Conservation (phyloP, 1,140 invertebrate genomes). For the Cyclargus thomasi region DNA sequence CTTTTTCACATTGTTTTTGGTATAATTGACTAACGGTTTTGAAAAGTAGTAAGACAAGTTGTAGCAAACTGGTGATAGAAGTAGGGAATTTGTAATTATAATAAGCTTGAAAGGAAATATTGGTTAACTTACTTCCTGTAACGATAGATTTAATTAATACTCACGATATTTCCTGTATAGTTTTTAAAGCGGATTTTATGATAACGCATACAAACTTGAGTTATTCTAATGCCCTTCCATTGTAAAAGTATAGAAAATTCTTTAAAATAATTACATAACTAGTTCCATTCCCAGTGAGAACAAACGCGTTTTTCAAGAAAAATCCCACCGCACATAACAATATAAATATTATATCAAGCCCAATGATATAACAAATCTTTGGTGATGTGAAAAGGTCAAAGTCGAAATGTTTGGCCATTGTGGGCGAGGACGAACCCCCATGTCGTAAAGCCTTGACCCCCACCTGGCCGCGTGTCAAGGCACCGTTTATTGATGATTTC, state of each 20-base stretch:
- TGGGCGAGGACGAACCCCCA: constrained; percentile 23
- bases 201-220: neutral
- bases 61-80: neutral
- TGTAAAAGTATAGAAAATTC: neutral
- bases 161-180: neutral
- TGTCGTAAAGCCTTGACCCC: constrained; percentile 58
- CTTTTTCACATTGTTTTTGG: neutral
- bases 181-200: neutral
- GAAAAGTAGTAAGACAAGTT: constrained; percentile 3
- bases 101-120: constrained; percentile 8
- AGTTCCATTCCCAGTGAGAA: neutral
- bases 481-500: constrained; percentile 38
- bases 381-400: constrained; percentile 33
- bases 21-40: neutral
- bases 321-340: neutral
- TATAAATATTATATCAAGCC: neutral
- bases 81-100: neutral
- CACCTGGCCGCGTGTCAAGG: constrained; percentile 43
- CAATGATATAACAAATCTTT: neutral
- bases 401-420: constrained; percentile 10
- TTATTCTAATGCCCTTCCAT: neutral
- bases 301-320: neutral
- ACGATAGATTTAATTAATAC: neutral
- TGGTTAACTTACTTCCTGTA: neutral
- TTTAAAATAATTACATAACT: too few relatives aligned